Evolutionary conservation across 2,797 vertebrate species (phyloP).

Genomic region (Enteromius mattozi): DNA sequence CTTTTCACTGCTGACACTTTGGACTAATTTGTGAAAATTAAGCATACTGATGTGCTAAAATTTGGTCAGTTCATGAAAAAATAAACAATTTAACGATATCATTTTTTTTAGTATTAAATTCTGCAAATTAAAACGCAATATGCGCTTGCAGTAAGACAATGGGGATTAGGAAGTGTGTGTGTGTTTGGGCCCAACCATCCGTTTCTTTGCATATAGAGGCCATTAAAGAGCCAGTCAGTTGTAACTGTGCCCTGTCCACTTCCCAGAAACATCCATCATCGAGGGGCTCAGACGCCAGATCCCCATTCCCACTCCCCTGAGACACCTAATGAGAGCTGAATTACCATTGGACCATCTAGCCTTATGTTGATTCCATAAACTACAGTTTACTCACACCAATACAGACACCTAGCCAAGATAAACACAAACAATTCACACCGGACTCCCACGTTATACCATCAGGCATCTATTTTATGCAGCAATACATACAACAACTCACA

Average conservation of each 20-base stretch:
- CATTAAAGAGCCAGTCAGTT: slow-evolving; percentile 76
- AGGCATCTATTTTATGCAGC: background rate
- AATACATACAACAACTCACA: background rate
- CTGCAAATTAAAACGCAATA: background rate
- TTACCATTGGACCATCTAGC: slow-evolving; percentile 75
- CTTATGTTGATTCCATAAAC: slow-evolving; percentile 76
- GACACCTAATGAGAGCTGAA: slow-evolving; percentile 78
- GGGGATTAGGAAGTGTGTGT: slow-evolving; percentile 39
- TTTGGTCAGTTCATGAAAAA: background rate
- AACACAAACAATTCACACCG: background rate
- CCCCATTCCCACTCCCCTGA: slow-evolving; percentile 63
- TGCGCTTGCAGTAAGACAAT: background rate
- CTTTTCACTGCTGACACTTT: background rate
- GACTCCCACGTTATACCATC: too few species aligned
- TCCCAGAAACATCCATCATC: slow-evolving; percentile 83
- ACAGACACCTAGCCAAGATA: slow-evolving; percentile 74
- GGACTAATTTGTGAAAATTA: background rate
- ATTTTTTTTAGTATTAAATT: background rate
- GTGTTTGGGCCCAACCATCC: slow-evolving; percentile 67
- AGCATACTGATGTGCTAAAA: background rate
- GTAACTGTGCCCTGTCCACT: slow-evolving; percentile 80
- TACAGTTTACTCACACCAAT: slow-evolving; percentile 63
- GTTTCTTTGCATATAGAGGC: slow-evolving; percentile 70
- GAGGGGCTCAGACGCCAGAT: slow-evolving; percentile 64
- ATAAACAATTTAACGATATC: background rate